These are phyloP conservation scores for Chaetura pelagica DNA, from an alignment of 2,113 vertebrate genomes.

Conservation along the genomic window DNA sequence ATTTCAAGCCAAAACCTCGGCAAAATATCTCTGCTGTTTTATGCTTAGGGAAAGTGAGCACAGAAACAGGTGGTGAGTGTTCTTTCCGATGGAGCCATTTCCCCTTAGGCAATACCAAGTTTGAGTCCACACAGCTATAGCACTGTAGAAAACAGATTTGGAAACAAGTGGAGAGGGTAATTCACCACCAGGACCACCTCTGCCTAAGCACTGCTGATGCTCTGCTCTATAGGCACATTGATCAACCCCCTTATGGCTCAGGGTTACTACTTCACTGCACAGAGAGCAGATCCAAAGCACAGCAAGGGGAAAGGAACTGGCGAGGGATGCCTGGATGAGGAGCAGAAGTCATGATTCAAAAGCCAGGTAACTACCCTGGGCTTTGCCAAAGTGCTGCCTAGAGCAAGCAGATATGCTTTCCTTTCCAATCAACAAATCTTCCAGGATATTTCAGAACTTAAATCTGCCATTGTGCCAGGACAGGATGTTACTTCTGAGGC, in stretches of 20 bases:
- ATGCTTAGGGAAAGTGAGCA: fast-evolving
- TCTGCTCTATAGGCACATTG: neutral
- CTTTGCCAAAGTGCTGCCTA: neutral
- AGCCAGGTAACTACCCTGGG: neutral
- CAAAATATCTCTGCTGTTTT: neutral
- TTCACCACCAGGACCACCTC: neutral
- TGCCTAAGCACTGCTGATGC: neutral
- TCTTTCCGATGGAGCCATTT: neutral
- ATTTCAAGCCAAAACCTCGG: neutral
- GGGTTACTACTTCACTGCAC: neutral
- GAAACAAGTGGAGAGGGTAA: neutral
- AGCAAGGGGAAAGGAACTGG: neutral
- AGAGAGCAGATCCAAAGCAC: neutral
- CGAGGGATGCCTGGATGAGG: neutral
- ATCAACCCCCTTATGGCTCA: neutral
- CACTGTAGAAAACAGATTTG: neutral
- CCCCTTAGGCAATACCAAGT: neutral
- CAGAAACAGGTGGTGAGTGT: neutral
- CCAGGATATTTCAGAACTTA: neutral
- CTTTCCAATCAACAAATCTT: neutral
- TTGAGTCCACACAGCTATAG: neutral
- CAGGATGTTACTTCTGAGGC: neutral
- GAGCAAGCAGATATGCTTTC: neutral
- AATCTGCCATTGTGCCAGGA: neutral
- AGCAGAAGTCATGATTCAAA: neutral